phyloP scores from a whole-genome alignment of 92 coral and sea anemone species.

The Phymanthus crucifer region DNA sequence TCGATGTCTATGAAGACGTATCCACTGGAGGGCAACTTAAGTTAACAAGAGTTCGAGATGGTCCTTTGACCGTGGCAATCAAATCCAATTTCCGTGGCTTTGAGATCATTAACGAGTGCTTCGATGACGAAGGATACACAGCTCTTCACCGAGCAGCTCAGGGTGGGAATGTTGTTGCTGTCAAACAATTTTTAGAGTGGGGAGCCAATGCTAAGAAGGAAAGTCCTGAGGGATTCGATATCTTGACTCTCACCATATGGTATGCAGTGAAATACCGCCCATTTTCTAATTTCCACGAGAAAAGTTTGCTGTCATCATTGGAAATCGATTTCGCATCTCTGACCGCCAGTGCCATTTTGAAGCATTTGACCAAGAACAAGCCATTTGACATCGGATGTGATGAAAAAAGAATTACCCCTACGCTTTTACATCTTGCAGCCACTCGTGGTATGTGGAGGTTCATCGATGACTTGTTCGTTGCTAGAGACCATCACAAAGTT shows the following conservation, averaged over 20 bases:
- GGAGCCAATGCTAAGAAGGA: constrained; percentile 41
- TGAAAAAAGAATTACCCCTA: background rate
- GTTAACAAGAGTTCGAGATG: constrained; percentile 12
- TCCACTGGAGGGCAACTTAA: background rate
- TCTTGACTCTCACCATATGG: constrained; percentile 46
- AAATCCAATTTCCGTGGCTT: constrained; percentile 18
- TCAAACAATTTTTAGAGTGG: constrained; percentile 39
- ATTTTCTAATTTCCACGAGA: constrained; percentile 7
- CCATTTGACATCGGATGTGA: constrained; percentile 46
- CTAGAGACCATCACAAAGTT: constrained; percentile 9
- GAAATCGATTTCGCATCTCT: constrained; percentile 44
- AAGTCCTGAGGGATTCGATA: constrained; percentile 38
- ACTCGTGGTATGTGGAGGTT: constrained; percentile 41
- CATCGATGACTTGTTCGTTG: constrained; percentile 11
- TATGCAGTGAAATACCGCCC: constrained; percentile 46
- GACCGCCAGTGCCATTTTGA: constrained; percentile 24
- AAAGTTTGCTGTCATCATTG: constrained; percentile 21
- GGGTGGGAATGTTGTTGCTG: constrained; percentile 64
- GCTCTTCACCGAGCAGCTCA: constrained; percentile 77
- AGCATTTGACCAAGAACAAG: constrained; percentile 10
- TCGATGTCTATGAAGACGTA: constrained; percentile 38
- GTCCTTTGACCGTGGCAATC: constrained; percentile 35
- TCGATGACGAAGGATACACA: constrained; percentile 67
- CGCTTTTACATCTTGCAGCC: constrained; percentile 33
- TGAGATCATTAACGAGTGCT: constrained; percentile 42